Evolutionary conservation across 2,113 vertebrate genomes (phyloP).

Genomic region (Melanostigma gelatinosum): DNA sequence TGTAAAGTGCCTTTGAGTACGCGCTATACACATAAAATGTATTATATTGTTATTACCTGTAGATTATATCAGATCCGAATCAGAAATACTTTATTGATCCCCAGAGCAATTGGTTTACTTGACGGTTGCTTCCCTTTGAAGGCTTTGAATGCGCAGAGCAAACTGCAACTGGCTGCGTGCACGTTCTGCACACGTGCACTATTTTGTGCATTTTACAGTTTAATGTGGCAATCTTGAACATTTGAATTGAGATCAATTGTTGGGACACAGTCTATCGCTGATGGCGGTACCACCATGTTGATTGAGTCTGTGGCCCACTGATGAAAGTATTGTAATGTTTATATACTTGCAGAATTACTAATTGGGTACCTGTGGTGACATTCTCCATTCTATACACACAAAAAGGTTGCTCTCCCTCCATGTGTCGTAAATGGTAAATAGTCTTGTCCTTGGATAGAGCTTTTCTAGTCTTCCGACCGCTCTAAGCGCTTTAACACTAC

Average conservation of each 20-base stretch:
- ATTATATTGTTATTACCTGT: background rate
- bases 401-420: too few relatives aligned
- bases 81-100: background rate
- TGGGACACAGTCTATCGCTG: background rate
- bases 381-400: too few relatives aligned
- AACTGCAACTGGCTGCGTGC: background rate
- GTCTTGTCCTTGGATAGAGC: too few relatives aligned
- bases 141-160: background rate
- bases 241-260: background rate
- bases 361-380: background rate
- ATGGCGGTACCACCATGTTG: background rate
- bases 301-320: background rate
- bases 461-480: too few relatives aligned
- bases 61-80: background rate
- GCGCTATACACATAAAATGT: too few relatives aligned
- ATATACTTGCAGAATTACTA: background rate
- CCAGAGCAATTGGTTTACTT: background rate
- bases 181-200: too few relatives aligned
- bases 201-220: background rate
- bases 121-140: background rate
- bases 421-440: too few relatives aligned
- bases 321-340: background rate
- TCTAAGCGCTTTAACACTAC: too few relatives aligned
- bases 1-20: too few relatives aligned
- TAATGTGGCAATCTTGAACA: background rate